phyloP scores from a whole-genome alignment of 2,888 invertebrate species.

The Andrena praecox region DNA sequence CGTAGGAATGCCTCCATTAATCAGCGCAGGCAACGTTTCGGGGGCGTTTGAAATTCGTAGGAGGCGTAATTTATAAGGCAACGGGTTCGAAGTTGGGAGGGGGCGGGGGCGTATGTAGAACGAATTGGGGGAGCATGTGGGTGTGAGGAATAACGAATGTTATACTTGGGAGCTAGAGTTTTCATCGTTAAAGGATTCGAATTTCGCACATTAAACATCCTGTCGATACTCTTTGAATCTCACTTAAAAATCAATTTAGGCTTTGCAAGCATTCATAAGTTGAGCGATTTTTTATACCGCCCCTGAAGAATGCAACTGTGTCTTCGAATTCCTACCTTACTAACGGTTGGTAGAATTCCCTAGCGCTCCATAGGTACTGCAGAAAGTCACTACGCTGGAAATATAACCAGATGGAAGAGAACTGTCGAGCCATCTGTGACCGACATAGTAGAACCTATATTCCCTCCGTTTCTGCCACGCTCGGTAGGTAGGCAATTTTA shows the following conservation, averaged over 20 bases:
- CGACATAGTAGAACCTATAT: background rate
- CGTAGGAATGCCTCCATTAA: constrained; percentile 50
- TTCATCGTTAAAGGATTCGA: background rate
- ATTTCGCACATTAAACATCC: background rate
- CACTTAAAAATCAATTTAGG: too few relatives aligned
- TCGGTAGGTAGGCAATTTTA: background rate
- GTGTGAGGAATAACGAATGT: too few relatives aligned
- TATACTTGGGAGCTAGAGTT: background rate
- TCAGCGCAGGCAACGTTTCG: constrained; percentile 42
- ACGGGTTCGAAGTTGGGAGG: background rate
- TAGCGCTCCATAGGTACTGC: background rate
- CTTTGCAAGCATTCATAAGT: too few relatives aligned
- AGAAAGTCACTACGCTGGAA: background rate
- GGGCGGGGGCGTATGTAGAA: background rate
- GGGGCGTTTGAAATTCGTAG: constrained; percentile 19
- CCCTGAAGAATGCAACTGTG: too few relatives aligned
- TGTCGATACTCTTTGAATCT: background rate
- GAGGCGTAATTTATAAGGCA: constrained; percentile 36
- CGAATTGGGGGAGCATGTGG: background rate
- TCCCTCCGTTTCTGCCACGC: background rate
- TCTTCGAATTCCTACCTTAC: too few relatives aligned
- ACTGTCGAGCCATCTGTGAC: background rate
- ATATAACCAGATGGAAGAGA: background rate
- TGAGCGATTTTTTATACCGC: too few relatives aligned
- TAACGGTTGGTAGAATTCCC: too few relatives aligned